Evolutionary conservation across 1,140 invertebrate species (phyloP).

Genomic region (Calephelis nemesis): DNA sequence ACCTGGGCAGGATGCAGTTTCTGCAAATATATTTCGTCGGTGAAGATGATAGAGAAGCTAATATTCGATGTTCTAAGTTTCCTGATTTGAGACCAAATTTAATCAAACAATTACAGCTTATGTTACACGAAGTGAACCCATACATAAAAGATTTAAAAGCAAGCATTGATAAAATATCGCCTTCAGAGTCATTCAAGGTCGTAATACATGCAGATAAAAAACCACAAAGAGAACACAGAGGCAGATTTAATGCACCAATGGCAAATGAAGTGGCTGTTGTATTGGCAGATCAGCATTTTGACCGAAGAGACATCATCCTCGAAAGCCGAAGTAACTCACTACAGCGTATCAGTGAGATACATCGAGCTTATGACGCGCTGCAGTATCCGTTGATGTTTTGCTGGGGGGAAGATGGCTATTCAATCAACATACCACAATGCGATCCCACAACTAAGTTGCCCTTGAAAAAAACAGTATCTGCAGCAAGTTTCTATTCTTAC

Average conservation of each 20-base stretch:
- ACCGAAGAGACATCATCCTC: slow-evolving; percentile 42
- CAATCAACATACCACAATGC: slow-evolving; percentile 38
- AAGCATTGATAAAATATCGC: slow-evolving; percentile 33
- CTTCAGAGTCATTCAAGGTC: slow-evolving; percentile 23
- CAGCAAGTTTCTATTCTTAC: slow-evolving; percentile 67
- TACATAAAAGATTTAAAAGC: slow-evolving; percentile 44
- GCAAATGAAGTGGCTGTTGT: slow-evolving; percentile 44
- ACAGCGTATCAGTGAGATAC: slow-evolving; percentile 41
- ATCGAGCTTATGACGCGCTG: slow-evolving; percentile 44
- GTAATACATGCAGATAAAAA: slow-evolving; percentile 31
- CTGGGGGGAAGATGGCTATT: slow-evolving; percentile 55
- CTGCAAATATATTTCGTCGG: slow-evolving; percentile 31
- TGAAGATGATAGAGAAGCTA: slow-evolving; percentile 20
- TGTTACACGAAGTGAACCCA: slow-evolving; percentile 35
- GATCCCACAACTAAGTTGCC: slow-evolving; percentile 25
- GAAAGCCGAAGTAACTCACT: slow-evolving; percentile 24
- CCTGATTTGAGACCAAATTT: slow-evolving; percentile 27
- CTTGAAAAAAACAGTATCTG: slow-evolving; percentile 51
- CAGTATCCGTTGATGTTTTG: slow-evolving; percentile 57
- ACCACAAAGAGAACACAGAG: slow-evolving; percentile 36
- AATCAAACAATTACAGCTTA: slow-evolving; percentile 32
- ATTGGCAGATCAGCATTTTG: slow-evolving; percentile 34
- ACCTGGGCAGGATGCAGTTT: slow-evolving; percentile 22
- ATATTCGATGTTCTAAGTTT: slow-evolving; percentile 17
- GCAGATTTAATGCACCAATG: slow-evolving; percentile 42